Base-by-base conservation (phyloP, 2,113 vertebrate genomes). In the Geothlypis trichas region DNA sequence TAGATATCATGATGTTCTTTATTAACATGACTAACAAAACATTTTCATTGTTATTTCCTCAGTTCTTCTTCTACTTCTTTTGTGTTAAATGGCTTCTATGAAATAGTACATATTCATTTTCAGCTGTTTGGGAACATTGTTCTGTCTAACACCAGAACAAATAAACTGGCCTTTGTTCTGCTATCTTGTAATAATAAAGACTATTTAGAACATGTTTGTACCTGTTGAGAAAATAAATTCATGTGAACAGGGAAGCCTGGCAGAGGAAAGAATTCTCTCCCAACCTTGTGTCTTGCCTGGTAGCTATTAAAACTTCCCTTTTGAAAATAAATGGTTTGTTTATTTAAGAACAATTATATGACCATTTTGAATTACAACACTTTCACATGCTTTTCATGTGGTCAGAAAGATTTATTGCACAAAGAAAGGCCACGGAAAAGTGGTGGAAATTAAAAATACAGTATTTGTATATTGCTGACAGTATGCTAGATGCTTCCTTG, bases 211-310 rank as follows among this genome's bases (percentile, higher is more conserved):
- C 54, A 55, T 58, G 76, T 86, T 87, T 46, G 18, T 83, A 90
- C 63, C 55, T 92, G 77, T 69, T 80, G 35, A 86, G 66, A 66
- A 82, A 92, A 81, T 84, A 91, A 84, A 84, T 86, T 73, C 84
- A 73, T 55, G 59, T 5, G 3, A 84, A 39, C 10, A 71, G 41
- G 27, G 39, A 84, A 44, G n/a, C 42, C 61, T 84, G 35, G 35
- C 39, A 76, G 49, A 77, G 31, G 76, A 88, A 78, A 82, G 14
- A 84, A 89, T 85, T 94, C 21, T 86, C 9, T 95, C 84, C 51
- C 61, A 87, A 78, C 42, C 11, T 82, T 66, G 9, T 78, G 21
- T 74, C 26, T 71, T 89, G 35, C 58, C 66, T 51, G 62, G 47
- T 47, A 71, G 33, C 39, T 76, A 67, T 84, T 83, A 62, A 69